Percentiles rank a stretch among this genome's conserved stretches.
Evolutionary conservation across 2,888 invertebrate genomes (phyloP).

Genomic region (Drosophila hamatofila): DNA sequence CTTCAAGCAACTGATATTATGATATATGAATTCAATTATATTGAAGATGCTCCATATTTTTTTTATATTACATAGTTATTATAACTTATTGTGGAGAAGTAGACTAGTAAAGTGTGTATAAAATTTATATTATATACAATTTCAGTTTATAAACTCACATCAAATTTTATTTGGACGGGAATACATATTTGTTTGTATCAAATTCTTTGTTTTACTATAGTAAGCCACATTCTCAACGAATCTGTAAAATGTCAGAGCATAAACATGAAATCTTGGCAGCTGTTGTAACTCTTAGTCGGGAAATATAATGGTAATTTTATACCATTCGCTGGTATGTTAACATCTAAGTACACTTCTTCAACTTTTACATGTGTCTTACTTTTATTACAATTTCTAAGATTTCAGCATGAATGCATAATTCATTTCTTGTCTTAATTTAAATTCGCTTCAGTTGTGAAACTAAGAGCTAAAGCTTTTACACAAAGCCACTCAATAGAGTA

Average conservation of each 20-base stretch:
- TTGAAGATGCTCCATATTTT: too few relatives aligned
- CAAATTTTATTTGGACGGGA: background rate
- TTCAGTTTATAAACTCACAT: background rate
- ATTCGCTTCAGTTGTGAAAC: background rate
- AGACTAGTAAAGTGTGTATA: too few relatives aligned
- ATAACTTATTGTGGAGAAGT: too few relatives aligned
- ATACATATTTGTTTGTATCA: background rate
- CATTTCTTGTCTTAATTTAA: background rate
- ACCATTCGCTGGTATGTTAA: background rate
- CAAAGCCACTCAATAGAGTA: constrained; percentile 2
- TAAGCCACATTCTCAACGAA: background rate
- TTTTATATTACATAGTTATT: too few relatives aligned
- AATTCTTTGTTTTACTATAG: background rate
- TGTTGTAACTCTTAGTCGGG: background rate
- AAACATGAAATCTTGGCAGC: background rate
- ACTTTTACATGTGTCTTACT: background rate
- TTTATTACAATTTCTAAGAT: background rate
- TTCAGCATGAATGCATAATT: background rate
- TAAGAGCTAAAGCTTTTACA: background rate
- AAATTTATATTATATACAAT: too few relatives aligned
- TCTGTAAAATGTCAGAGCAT: background rate
- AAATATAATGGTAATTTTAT: background rate
- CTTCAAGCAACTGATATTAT: background rate
- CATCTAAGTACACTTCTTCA: background rate
- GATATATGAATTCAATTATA: background rate